Percentiles rank a stretch among this genome's conserved stretches.
These are phyloP conservation scores for Zygogramma bicolorata DNA, from an alignment of 2,888 invertebrate species.

Conservation along the genomic window DNA sequence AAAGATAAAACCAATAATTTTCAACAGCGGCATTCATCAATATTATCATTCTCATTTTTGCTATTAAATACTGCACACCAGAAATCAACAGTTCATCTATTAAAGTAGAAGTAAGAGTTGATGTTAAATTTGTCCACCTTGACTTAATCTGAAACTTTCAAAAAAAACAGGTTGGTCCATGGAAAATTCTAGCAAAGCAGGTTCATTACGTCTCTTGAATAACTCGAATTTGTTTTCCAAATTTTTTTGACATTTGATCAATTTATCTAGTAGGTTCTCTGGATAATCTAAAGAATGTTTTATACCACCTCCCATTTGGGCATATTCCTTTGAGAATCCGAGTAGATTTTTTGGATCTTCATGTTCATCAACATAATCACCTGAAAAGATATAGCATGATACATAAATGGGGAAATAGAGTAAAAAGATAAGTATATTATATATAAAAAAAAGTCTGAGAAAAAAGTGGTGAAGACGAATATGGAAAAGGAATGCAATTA, in stretches of 20 bases:
- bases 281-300: slow-evolving; percentile 45
- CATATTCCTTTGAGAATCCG: slow-evolving; percentile 40
- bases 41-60: no score
- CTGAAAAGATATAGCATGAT: slow-evolving; percentile 10
- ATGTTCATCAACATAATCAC: slow-evolving; percentile 25
- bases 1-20: no score
- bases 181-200: not conserved
- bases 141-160: not conserved
- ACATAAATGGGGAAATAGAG: not conserved
- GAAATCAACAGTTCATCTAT: no score
- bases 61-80: no score
- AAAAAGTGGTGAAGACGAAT: no score
- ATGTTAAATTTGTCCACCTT: no score
- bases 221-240: not conserved
- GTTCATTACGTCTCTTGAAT: not conserved
- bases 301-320: slow-evolving; percentile 37
- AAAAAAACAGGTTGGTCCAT: not conserved
- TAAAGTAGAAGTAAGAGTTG: no score
- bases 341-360: slow-evolving; percentile 41
- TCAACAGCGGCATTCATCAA: no score
- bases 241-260: not conserved
- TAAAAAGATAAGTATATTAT: no score
- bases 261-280: not conserved
- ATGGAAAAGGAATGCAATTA: no score
- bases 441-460: not conserved